These are phyloP conservation scores for Microchrysa polita DNA, from an alignment of 2,888 invertebrate genomes.

Conservation along the genomic window DNA sequence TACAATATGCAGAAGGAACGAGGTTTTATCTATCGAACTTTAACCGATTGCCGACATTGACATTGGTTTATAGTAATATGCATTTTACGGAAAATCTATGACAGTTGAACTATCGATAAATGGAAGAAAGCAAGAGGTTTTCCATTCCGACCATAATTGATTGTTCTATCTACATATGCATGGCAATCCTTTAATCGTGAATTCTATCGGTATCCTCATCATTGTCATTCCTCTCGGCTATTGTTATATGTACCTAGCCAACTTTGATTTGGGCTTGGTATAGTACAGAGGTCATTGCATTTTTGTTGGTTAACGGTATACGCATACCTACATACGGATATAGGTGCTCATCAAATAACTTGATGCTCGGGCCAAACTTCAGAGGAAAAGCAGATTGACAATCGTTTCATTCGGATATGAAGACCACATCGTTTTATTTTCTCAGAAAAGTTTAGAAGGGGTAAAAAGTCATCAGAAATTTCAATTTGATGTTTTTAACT, in stretches of 20 bases:
- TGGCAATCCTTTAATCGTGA: slow-evolving; percentile 31
- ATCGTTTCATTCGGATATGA: background rate
- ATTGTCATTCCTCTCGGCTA: slow-evolving; percentile 3
- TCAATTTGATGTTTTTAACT: slow-evolving; percentile 16
- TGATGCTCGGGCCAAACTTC: background rate
- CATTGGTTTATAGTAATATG: too few relatives aligned
- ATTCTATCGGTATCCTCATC: background rate
- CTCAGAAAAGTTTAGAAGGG: background rate
- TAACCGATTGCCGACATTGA: too few relatives aligned
- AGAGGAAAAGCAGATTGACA: background rate
- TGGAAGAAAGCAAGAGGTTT: background rate
- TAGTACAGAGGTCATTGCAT: background rate
- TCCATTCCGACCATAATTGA: slow-evolving; percentile 23
- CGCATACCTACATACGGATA: background rate
- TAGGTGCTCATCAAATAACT: background rate
- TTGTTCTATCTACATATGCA: too few relatives aligned
- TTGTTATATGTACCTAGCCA: slow-evolving; percentile 23
- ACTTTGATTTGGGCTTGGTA: slow-evolving; percentile 33
- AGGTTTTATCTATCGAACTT: too few relatives aligned
- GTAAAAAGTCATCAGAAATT: slow-evolving; percentile 26
- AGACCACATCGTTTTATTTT: background rate
- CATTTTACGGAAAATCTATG: too few relatives aligned
- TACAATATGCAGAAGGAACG: too few relatives aligned
- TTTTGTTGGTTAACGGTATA: background rate
- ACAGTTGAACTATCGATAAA: background rate